Conservation (phyloP, 2,888 invertebrate genomes). For the Quadriops clusia region DNA sequence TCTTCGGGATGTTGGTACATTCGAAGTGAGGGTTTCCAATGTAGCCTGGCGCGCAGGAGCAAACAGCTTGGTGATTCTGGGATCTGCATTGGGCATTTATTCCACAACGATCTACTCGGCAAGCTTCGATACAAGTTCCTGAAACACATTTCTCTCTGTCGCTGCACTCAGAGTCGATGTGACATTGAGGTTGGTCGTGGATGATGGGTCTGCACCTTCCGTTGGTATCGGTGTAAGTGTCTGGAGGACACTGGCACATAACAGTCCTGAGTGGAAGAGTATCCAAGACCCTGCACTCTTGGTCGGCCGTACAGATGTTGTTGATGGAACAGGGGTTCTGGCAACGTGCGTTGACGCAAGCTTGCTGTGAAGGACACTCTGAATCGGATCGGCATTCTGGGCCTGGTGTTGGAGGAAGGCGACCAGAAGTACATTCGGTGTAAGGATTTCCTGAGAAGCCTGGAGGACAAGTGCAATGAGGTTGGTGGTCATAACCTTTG, state of each 20-base stretch:
- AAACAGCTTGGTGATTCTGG: slow-evolving; percentile 61
- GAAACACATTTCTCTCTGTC: slow-evolving; percentile 58
- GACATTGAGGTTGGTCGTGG: slow-evolving; percentile 47
- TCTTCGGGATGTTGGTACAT: slow-evolving; percentile 53
- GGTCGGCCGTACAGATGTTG: slow-evolving; percentile 63
- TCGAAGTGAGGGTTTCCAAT: slow-evolving; percentile 68
- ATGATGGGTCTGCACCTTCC: slow-evolving; percentile 51
- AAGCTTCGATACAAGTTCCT: slow-evolving; percentile 68
- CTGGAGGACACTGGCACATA: slow-evolving; percentile 76
- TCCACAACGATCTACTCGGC: slow-evolving; percentile 66
- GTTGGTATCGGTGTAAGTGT: slow-evolving; percentile 60
- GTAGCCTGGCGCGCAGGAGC: slow-evolving; percentile 67
- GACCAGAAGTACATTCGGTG: slow-evolving; percentile 48
- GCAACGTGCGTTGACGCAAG: slow-evolving; percentile 67
- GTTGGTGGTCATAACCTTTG: slow-evolving; percentile 60
- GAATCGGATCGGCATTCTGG: slow-evolving; percentile 63
- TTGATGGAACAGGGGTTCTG: slow-evolving; percentile 63
- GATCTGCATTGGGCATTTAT: slow-evolving; percentile 73
- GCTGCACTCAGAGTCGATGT: slow-evolving; percentile 61
- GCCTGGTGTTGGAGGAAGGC: slow-evolving; percentile 23
- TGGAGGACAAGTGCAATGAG: slow-evolving; percentile 62
- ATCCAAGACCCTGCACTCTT: slow-evolving; percentile 68
- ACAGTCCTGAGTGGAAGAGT: slow-evolving; percentile 71
- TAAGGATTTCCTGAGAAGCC: slow-evolving; percentile 73
- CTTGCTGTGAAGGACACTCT: slow-evolving; percentile 62